Base-by-base conservation (phyloP, 2,113 vertebrate species). In the Ochotona curzoniae region DNA sequence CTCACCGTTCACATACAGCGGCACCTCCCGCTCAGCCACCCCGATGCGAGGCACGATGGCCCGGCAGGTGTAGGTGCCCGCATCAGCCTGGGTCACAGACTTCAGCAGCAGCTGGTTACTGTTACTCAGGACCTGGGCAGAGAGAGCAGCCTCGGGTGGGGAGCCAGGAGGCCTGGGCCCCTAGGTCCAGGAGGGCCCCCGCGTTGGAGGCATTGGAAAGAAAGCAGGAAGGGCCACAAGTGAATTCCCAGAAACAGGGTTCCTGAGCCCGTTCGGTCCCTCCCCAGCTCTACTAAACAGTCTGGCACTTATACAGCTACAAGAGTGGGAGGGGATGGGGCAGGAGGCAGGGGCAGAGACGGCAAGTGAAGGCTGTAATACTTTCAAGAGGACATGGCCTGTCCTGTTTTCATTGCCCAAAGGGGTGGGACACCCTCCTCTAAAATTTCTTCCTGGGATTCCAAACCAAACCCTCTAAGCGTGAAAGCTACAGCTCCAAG, bases 1-100 rank as follows among this genome's bases (percentile, higher is more conserved):
- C 98, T 96, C 94, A 99, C 99, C 99, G 0, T 99, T 99, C 92
- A 99, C 99, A 0, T 98, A 99, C 61, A 99, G 99, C 0, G 98
- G 98, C 74, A 99, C 99, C 93, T 99, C 99, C 0, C 98, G 98
- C 97, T 99, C 99, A 0, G 99, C 99, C 51, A 99, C 99, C 0
- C 99, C 99, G 0, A 99, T 99, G 15, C 99, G 97, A 2, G 99
- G 99, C 0, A 99, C 99, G 20, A 99, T 99, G 98, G 99, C 99
- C 92, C 99, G 99, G 98, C 99, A 99, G 91, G 99, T 97, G 38
- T 99, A 99, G 91, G 99, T 99, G 66, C 99, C 99, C 0, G 99
- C 99, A 2, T 99, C 99, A 0, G 98, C 97, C 94, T 99, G 99
- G 3, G 98, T 99, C 83, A 99, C 99, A 0, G 99, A 98, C 98